Conservation (phyloP, 2,797 vertebrate genomes). For the Rhinogobio ventralis region DNA sequence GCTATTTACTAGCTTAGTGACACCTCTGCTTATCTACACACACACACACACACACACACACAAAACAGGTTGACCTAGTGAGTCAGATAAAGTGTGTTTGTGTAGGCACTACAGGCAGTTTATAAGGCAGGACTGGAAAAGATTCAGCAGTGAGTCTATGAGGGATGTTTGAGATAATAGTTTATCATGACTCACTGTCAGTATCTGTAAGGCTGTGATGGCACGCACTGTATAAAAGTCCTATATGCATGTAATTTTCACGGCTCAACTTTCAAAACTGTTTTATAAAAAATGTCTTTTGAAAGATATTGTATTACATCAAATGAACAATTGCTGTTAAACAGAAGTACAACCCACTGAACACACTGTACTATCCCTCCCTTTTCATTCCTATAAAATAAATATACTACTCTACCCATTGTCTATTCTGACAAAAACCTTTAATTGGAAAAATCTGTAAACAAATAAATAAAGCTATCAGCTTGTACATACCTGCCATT, state of each 20-base stretch:
- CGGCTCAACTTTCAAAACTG: too few relatives aligned
- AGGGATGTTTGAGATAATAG: neutral
- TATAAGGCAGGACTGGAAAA: neutral
- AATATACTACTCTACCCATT: neutral
- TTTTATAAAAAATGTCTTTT: too few relatives aligned
- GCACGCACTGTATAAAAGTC: too few relatives aligned
- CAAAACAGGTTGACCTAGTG: neutral
- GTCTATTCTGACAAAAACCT: neutral
- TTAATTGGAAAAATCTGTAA: neutral
- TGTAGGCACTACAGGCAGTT: neutral
- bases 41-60: conserved; percentile 30
- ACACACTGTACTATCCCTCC: too few relatives aligned
- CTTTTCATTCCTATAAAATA: neutral
- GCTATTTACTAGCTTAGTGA: neutral
- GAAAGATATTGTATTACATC: too few relatives aligned
- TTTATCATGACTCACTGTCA: neutral
- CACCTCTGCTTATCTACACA: conserved; percentile 31
- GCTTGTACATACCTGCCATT: neutral
- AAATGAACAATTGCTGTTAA: neutral
- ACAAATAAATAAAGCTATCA: neutral
- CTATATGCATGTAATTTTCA: too few relatives aligned
- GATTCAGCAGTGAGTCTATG: neutral
- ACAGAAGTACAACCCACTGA: neutral
- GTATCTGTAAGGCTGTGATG: neutral
- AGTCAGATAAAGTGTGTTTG: neutral